Conservation (phyloP, 2,797 vertebrate species). For the Avahi laniger region DNA sequence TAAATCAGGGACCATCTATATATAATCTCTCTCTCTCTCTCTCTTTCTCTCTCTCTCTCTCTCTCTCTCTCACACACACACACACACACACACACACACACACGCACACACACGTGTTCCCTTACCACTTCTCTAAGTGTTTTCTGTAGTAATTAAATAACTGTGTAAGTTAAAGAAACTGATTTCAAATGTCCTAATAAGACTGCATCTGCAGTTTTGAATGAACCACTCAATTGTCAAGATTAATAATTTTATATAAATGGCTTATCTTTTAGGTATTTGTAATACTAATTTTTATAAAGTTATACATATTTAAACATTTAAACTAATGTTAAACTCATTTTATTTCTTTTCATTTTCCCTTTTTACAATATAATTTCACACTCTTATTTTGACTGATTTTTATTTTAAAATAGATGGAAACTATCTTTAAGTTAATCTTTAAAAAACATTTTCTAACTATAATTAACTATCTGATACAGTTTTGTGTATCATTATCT, state of each 20-base stretch:
- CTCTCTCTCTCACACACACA: too few species aligned
- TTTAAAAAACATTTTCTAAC: not conserved
- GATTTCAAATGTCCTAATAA: not conserved
- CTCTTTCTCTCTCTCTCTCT: too few species aligned
- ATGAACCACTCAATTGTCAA: not conserved
- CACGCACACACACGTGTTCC: rapidly evolving
- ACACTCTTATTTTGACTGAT: not conserved
- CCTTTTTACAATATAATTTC: not conserved
- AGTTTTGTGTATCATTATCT: not conserved
- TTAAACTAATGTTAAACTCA: not conserved
- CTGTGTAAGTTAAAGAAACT: not conserved
- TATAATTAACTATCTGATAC: not conserved
- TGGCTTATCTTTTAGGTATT: not conserved
- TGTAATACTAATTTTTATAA: not conserved
- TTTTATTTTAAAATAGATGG: not conserved
- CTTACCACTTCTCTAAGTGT: not conserved
- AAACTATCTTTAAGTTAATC: not conserved
- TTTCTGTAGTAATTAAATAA: not conserved
- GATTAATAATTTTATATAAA: not conserved
- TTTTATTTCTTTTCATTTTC: not conserved
- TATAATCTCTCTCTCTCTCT: not conserved
- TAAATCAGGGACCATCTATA: not conserved
- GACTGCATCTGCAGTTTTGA: not conserved
- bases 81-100: not conserved
- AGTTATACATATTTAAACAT: not conserved